Evolutionary conservation across 2,797 vertebrate genomes (phyloP).

Genomic region (Pseudomugil gertrudae): DNA sequence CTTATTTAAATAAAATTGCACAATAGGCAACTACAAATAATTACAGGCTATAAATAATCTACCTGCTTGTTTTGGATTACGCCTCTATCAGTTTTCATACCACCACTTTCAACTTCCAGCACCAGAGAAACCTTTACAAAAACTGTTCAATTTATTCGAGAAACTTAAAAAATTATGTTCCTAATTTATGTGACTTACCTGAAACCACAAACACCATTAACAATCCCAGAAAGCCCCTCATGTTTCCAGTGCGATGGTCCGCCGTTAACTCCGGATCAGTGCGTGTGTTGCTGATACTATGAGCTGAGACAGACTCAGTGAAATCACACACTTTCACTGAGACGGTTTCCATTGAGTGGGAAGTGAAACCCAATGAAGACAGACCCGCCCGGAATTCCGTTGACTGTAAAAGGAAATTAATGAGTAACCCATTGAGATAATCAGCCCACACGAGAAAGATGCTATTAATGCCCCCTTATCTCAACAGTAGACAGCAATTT

Average conservation of each 20-base stretch:
- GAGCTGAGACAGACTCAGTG: background rate
- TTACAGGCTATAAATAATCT: too few species aligned
- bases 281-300: too few species aligned
- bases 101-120: too few species aligned
- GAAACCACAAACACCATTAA: conserved; percentile 9
- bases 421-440: background rate
- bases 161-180: too few species aligned
- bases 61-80: too few species aligned
- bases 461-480: background rate
- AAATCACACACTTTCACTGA: background rate
- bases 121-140: too few species aligned
- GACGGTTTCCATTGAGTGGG: background rate
- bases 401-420: background rate
- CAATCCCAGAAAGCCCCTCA: conserved; percentile 17
- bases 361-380: background rate
- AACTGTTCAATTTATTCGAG: too few species aligned
- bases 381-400: background rate
- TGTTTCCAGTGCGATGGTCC: too few species aligned
- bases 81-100: too few species aligned
- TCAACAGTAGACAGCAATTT: background rate
- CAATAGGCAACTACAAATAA: too few species aligned
- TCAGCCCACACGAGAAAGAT: background rate
- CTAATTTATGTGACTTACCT: conserved; percentile 45
- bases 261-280: too few species aligned
- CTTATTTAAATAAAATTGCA: too few species aligned